Base-by-base conservation (phyloP, 2,797 vertebrate species). In the Myripristis jacobus region DNA sequence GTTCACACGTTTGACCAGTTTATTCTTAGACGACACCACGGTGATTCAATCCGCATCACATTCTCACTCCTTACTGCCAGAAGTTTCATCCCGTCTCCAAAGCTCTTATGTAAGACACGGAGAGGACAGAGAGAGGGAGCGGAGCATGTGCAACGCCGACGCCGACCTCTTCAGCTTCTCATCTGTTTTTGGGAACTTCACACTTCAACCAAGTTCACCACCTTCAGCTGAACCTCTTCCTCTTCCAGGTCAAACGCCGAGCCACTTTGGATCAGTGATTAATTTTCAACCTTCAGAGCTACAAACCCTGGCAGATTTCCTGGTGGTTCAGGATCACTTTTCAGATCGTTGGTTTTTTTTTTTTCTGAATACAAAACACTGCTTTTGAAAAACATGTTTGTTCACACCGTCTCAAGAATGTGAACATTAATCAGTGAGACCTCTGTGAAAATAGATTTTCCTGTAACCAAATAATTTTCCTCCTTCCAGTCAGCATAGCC, bases 151-250 rank as follows among this genome's bases (percentile, higher is more conserved):
- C 52, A 36, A 21, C 16, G 9, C 61, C 65, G 65, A 63, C 84
- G 73, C n/a, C n/a, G n/a, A 77, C 69, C 77, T 79, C 65, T 61
- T 12, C 12, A n/a, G n/a, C n/a, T n/a, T 78, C 69, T 69, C n/a
- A 52, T 85, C 41, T 41, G 57, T 71, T 81, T 80, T 70, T 19
- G 34, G 56, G 79, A 87, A 80, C 66, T 69, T 79, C 41, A 52
- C 21, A 41, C 9, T 67, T 36, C 21, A 46, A 19, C 36, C 63
- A 44, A n/a, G 22, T 6, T 13, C 13, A 16, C 16, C 29, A 25
- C 55, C 19, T n/a, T 16, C 41, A 43, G 41, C 13, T 43, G n/a
- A n/a, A n/a, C n/a, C n/a, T n/a, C n/a, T n/a, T n/a, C n/a, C n/a
- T n/a, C n/a, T n/a, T n/a, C n/a, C n/a, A n/a, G n/a, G n/a, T n/a